A percentile compares a stretch with the other conserved stretches of the same genome.
These are phyloP conservation scores for Spisula solida DNA, from an alignment of 2,888 invertebrate species.

Conservation along the genomic window DNA sequence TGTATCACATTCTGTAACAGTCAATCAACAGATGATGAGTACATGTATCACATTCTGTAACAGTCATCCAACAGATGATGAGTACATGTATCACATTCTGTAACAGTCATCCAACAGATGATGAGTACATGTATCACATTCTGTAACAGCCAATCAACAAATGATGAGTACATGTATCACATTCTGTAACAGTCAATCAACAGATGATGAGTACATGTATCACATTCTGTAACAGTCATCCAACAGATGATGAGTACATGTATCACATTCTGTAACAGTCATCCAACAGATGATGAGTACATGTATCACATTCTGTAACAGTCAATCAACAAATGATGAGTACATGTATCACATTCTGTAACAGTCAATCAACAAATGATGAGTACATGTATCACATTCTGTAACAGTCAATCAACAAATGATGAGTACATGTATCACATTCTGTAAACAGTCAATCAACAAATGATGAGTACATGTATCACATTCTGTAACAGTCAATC, in stretches of 20 bases:
- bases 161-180: constrained; percentile 97
- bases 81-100: too few relatives aligned
- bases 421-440: constrained; percentile 97
- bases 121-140: too few relatives aligned
- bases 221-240: too few relatives aligned
- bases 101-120: neutral
- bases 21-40: constrained; percentile 96
- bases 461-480: too few relatives aligned
- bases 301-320: constrained; percentile 93
- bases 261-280: too few relatives aligned
- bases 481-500: too few relatives aligned
- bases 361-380: neutral
- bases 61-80: neutral
- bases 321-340: neutral
- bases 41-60: constrained; percentile 94
- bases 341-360: too few relatives aligned
- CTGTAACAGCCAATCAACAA: constrained; percentile 95
- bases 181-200: constrained; percentile 89
- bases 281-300: constrained; percentile 96
- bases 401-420: constrained; percentile 95
- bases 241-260: too few relatives aligned
- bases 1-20: too few relatives aligned
- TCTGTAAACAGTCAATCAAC: constrained; percentile 87
- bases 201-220: too few relatives aligned
- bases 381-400: too few relatives aligned